Base-by-base conservation (phyloP, 2,888 invertebrate genomes). In the Scelioninae gen. 1 region DNA sequence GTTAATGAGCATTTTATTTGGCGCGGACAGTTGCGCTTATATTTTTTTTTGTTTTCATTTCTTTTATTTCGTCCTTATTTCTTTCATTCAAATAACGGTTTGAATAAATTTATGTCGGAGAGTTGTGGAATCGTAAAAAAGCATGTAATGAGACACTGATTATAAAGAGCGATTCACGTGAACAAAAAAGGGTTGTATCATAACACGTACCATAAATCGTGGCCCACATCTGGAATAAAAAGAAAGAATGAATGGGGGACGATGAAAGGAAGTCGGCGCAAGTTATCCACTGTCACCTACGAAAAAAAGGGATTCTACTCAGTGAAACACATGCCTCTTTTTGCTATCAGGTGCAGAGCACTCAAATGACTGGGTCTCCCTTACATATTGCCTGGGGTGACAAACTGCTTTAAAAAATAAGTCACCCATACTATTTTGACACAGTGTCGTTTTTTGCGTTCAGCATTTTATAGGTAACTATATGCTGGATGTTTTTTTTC, bases 301-400 rank as follows among this genome's bases (percentile, higher is more conserved):
- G 49, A 43, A 66, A 79, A 79, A 84, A 78, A 82, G 60, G 60
- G 43, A 62, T 58, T 77, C 74, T 69, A 82, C 84, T 79, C 63
- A 62, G 76, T 75, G 76, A 16, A 77, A 69, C 53, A 71, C 71
- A 76, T 65, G 80, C 82, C 62, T 74, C 65, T 82, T 85, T 85
- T 85, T 85, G 71, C 72, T 74, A 79, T 76, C 85, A 83, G 81
- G 81, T 83, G 83, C 77, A 68, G 65, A n/a, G 76, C 60, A 82
- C 82, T 72, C 55, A 75, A 79, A 75, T 76, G 72, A 77, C 75
- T 69, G 72, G 80, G 68, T 77, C 56, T 77, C 82, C 79, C 79
- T 81, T 76, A 66, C 69, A 65, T 10, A 60, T 72, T 49, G 55
- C 82, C 80, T 56, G 47, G 85, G 83, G 82, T 76, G 68, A 82